Percentiles rank a stretch among this genome's conserved stretches.
phyloP scores from a whole-genome alignment of 2,888 invertebrate genomes.

The Leucoma salicis region DNA sequence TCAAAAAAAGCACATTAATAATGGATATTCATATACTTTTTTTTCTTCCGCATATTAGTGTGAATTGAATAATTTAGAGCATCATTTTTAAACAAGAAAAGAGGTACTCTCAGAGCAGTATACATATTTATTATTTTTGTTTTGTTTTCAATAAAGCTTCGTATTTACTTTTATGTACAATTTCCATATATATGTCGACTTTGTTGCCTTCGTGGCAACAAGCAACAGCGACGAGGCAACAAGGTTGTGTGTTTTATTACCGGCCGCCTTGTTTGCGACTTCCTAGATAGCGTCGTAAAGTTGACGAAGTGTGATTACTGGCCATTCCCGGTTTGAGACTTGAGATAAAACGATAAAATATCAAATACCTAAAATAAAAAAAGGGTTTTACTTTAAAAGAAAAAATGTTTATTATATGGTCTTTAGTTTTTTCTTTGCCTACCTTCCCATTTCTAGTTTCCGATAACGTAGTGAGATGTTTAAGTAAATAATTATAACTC shows the following conservation, averaged over 20 bases:
- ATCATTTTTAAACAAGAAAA: no score
- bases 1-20: no score
- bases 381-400: no score
- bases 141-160: slow-evolving; percentile 7
- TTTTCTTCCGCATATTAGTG: no score
- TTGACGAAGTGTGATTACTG: slow-evolving; percentile 15
- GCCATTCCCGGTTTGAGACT: neutral
- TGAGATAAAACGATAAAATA: neutral
- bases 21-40: no score
- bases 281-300: slow-evolving; percentile 17
- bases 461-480: no score
- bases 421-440: no score
- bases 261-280: neutral
- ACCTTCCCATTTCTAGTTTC: no score
- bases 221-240: slow-evolving; percentile 6
- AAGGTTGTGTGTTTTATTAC: slow-evolving; percentile 8
- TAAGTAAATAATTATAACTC: no score
- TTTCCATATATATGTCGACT: slow-evolving; percentile 10
- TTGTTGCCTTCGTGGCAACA: slow-evolving; percentile 5
- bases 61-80: no score
- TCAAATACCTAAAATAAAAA: neutral
- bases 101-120: no score
- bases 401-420: no score
- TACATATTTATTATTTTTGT: slow-evolving; percentile 8
- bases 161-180: slow-evolving; percentile 10